Evolutionary conservation across 2,113 vertebrate species (phyloP), one percentile per base, ranked within the genome.

Genomic region (Scomber japonicus): DNA sequence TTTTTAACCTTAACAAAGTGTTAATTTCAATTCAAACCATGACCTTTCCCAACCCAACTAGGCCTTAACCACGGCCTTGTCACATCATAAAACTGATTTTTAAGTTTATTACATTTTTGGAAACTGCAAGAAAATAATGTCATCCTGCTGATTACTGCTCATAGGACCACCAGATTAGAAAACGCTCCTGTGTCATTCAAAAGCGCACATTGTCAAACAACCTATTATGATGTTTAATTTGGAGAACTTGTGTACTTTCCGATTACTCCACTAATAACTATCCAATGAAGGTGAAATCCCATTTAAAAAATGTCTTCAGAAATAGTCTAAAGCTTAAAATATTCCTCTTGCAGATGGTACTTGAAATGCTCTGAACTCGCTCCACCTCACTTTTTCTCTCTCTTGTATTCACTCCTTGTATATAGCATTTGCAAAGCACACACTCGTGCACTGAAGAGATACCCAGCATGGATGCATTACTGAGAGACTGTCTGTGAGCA

Each of bases 401-500:
- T 78, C 76, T 87, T 81, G 81, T 78, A 89, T 89, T 85, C 80
- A 78, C 70, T 61, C 19, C 82, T 83, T 88, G 82, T 86, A 71
- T 83, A 89, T 87, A 91, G 92, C 89, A 89, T 91, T 92, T 89
- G 87, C 86, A 90, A 89, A 82, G 88, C 92, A 87, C 88, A 86
- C 87, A 78, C 80, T 54, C 44, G 82, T 74, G 90, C 78, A 61
- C 72, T 72, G 88, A 91, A 90, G 88, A 91, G 93, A 92, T 91
- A 91, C 84, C 91, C 83, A 78, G 92, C 81, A 76, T 83, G 88
- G 89, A 86, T 92, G 91, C 93, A 93, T 93, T 93, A 94, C 91
- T 89, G 91, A 88, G 92, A 91, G 91, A 93, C 89, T 94, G 92
- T 93, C 90, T 75, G 89, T 94, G 93, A 94, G 92, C 92, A 90